Percentiles rank a stretch among this genome's conserved stretches.
Conservation (phyloP, 2,113 vertebrate species). For the Malurus alboscapulatus region DNA sequence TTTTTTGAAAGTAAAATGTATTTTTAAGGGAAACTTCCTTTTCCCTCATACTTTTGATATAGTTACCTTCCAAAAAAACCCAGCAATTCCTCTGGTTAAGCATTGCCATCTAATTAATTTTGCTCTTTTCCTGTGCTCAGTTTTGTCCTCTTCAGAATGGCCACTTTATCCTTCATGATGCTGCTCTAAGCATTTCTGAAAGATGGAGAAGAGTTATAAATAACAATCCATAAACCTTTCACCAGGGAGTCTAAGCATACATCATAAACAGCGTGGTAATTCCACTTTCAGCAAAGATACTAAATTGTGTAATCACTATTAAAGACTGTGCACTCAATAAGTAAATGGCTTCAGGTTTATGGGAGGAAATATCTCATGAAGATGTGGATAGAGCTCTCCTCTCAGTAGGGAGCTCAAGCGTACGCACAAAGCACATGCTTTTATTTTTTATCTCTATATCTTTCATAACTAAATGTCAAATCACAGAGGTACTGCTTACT, state of each 20-base stretch:
- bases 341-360: neutral
- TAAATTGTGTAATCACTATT: conserved; percentile 16
- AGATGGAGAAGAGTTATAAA: neutral
- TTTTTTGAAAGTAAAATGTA: neutral
- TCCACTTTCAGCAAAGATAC: neutral
- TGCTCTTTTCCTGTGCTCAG: neutral
- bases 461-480: neutral
- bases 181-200: conserved; percentile 10
- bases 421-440: neutral
- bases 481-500: neutral
- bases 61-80: neutral
- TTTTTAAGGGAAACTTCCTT: neutral
- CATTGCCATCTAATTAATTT: neutral
- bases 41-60: neutral
- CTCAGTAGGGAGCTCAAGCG: neutral
- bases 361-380: neutral
- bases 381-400: neutral
- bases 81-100: neutral
- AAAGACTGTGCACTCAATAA: neutral
- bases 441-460: neutral
- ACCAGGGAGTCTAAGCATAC: neutral
- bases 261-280: neutral
- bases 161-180: neutral
- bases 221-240: conserved; percentile 21
- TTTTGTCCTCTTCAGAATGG: neutral